Conservation (phyloP, 1,140 invertebrate genomes). For the Mizuhopecten yessoensis region DNA sequence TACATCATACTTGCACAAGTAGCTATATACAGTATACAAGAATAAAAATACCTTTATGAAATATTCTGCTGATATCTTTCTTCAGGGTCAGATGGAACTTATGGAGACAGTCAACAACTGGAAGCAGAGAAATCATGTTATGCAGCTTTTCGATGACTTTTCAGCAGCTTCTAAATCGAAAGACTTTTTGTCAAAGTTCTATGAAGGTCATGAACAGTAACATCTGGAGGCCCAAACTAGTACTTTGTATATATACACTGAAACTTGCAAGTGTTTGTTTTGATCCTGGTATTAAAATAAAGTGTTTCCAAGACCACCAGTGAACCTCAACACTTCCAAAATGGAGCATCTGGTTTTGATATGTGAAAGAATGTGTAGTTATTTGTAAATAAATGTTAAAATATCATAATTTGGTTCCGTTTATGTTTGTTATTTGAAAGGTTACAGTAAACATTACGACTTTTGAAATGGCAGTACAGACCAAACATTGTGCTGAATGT, state of each 20-base stretch:
- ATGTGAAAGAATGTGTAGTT: neutral
- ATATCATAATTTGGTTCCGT: neutral
- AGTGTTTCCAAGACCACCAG: neutral
- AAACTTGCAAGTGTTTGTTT: neutral
- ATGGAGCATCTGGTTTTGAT: neutral
- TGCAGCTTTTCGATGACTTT: constrained; percentile 92
- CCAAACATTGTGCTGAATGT: too few relatives aligned
- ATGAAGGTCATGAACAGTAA: constrained; percentile 76
- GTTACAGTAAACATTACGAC: too few relatives aligned
- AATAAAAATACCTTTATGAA: neutral
- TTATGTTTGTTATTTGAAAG: too few relatives aligned
- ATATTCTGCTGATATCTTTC: too few relatives aligned
- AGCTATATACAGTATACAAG: too few relatives aligned
- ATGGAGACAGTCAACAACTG: constrained; percentile 92
- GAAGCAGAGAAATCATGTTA: constrained; percentile 94
- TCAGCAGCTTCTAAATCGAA: constrained; percentile 92
- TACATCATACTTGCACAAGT: too few relatives aligned
- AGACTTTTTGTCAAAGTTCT: constrained; percentile 96
- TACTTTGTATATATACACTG: neutral
- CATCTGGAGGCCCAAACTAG: neutral
- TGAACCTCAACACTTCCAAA: neutral
- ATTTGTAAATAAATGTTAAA: constrained; percentile 22
- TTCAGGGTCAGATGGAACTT: constrained; percentile 96
- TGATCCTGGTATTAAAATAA: neutral
- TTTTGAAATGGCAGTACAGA: too few relatives aligned